Evolutionary conservation across 2,797 vertebrate genomes (phyloP), one percentile per base, ranked within the genome.

Genomic region (Octomys mimax): DNA sequence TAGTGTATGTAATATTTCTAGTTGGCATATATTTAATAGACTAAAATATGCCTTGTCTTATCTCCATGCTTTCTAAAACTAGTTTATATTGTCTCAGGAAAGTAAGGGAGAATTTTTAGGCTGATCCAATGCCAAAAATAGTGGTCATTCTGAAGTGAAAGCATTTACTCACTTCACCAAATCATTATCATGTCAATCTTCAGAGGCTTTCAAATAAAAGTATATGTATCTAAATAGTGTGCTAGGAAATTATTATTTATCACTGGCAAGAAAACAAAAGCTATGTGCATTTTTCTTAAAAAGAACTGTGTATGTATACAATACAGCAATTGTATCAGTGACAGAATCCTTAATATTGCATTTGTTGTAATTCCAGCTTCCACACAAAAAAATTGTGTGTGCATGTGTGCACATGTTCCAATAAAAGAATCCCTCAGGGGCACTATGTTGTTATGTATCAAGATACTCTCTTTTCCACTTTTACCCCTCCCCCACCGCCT

Each of bases 361-460:
- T 96, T 95, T 92, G 90, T 77, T 83, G 31, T 93, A 70, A 91
- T 96, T 96, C 94, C 95, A 96, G 97, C 96, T 98, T 97, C 97
- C 98, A 95, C 87, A 52, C 61, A 96, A 96, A 93, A 96, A 89
- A 3, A 96, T 86, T 95, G 94, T 93, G 92, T 91, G 97, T 95
- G 94, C 96, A 26, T 96, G 96, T 94, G 95, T 89, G 92, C 96
- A 97, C 96, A 97, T 89, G 93, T 93, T 95, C 78, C 88, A 88
- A 95, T 49, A 89, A 95, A 96, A 96, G 95, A n/a, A 95, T 88
- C 95, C 9, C 97, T 97, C 95, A 89, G 96, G 98, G 97, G 36
- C 97, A 96, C 77, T 39, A 36, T 94, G 95, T 96, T 97, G 96
- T 98, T 97, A 92, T 95, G 97, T 97, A 96, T 97, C 5, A 81